A percentile compares a stretch with the other conserved stretches of the same genome.
These are phyloP conservation scores for Pluvialis apricaria DNA, from an alignment of 2,113 vertebrate genomes.

Conservation along the genomic window DNA sequence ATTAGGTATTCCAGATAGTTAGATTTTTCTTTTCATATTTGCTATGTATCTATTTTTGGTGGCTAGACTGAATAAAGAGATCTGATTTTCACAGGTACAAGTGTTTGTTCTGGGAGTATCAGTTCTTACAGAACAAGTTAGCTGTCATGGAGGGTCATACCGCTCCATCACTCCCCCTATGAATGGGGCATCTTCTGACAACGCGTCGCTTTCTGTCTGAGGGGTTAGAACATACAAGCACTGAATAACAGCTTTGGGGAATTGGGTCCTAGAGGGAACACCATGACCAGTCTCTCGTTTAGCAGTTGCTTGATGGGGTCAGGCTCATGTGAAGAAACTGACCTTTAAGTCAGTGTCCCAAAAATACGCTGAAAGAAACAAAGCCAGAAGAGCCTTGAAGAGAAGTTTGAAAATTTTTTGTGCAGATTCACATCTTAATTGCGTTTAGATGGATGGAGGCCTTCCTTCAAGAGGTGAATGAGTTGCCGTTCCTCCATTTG, in stretches of 20 bases:
- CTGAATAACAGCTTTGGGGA: not conserved
- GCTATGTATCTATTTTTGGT: not conserved
- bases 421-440: not conserved
- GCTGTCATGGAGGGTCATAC: accelerated
- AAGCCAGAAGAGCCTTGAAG: not conserved
- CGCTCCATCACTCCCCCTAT: not conserved
- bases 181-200: not conserved
- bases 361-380: not conserved
- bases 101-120: not conserved
- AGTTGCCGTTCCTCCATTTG: not conserved
- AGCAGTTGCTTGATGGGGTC: not conserved
- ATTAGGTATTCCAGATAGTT: not conserved
- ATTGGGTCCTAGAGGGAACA: not conserved
- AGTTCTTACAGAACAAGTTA: not conserved
- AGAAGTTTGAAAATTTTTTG: not conserved
- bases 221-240: not conserved
- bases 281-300: not conserved
- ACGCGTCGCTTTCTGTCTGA: accelerated
- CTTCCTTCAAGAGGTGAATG: not conserved
- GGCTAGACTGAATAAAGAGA: not conserved
- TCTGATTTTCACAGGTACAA: not conserved
- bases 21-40: not conserved
- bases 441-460: not conserved
- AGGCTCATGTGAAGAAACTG: not conserved
- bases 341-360: not conserved